These are phyloP conservation scores for Stichodactyla mertensii DNA, from an alignment of 64 coral and sea anemone genomes.

Conservation along the genomic window DNA sequence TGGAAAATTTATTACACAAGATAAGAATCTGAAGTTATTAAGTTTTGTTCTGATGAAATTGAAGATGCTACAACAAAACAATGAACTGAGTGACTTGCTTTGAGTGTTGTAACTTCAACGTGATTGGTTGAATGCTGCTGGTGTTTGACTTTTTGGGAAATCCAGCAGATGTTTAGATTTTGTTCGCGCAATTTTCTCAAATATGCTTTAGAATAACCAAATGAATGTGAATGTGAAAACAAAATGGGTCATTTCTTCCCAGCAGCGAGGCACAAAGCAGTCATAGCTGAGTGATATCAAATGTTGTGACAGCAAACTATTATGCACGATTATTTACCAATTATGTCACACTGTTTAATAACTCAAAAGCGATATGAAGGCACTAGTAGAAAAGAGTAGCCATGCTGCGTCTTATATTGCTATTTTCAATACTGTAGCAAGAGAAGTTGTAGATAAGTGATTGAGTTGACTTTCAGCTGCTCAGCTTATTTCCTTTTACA, in stretches of 20 bases:
- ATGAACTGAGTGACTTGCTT: not conserved
- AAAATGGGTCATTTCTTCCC: conserved; percentile 7
- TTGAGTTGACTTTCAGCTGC: conserved; percentile 5
- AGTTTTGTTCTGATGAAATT: not conserved
- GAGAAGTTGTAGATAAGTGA: not conserved
- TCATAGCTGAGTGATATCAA: not conserved
- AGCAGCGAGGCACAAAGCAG: not conserved
- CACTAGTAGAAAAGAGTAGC: not conserved
- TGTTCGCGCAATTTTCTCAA: not conserved
- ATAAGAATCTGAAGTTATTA: conserved; percentile 17
- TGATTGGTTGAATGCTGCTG: not conserved
- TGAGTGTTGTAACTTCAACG: not conserved
- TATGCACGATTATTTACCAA: conserved; percentile 25
- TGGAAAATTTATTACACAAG: conserved; percentile 20
- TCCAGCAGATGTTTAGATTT: conserved; percentile 12
- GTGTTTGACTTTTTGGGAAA: conserved; percentile 8
- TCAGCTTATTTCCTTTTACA: not conserved
- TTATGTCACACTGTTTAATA: conserved; percentile 17
- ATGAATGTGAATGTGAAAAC: conserved; percentile 2
- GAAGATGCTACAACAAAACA: not conserved
- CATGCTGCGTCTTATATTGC: conserved; percentile 17
- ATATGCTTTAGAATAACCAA: not conserved
- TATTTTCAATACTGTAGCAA: conserved; percentile 17
- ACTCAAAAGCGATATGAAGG: conserved; percentile 15
- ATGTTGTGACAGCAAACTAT: conserved; percentile 15